Evolutionary conservation across 2,113 vertebrate species (phyloP), one percentile per base, ranked within the genome.

Genomic region (Neoarius graeffei): DNA sequence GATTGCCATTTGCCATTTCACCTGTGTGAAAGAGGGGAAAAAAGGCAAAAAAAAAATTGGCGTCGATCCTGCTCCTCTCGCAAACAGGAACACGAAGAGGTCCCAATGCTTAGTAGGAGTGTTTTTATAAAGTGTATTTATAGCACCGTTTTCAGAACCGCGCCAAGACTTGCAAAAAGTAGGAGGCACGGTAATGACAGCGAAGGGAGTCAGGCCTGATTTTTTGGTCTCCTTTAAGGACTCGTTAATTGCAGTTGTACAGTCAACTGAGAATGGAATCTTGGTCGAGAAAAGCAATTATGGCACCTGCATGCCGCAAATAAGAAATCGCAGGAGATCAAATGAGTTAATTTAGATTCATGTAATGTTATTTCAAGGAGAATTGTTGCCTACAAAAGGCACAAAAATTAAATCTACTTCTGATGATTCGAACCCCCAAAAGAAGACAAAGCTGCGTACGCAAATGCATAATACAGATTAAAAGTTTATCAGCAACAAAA

Each of bases 31-130:
- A 67, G 56, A 83, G 85, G 89, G 35, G 42, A 42, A 82, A 59
- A 88, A 89, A 85, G n/a, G 52, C 67, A 30, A 76, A 57, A 54
- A 74, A 30, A 76, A 57, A 54, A 74, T 14, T 35, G 83, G 87
- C 81, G 54, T 89, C 56, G 77, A 71, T 90, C 92, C 87, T 91
- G 91, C 52, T 84, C 89, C 88, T 88, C 87, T 88, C 86, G 88
- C 90, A 89, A 93, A 93, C 90, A 89, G 74, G 81, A 92, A 93
- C 90, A 91, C 88, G 19, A 11, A 27, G 89, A 93, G 88, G 90
- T 92, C 91, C 86, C 84, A 74, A 59, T 64, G 85, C 82, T 77
- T 90, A 71, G 80, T 82, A 91, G 88, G 89, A 86, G 86, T 87
- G 79, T 82, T 71, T 87, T 87, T 82, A 50, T 82, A 85, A 86